Conservation (phyloP, 2,888 invertebrate species). For the Megamerina dolium region DNA sequence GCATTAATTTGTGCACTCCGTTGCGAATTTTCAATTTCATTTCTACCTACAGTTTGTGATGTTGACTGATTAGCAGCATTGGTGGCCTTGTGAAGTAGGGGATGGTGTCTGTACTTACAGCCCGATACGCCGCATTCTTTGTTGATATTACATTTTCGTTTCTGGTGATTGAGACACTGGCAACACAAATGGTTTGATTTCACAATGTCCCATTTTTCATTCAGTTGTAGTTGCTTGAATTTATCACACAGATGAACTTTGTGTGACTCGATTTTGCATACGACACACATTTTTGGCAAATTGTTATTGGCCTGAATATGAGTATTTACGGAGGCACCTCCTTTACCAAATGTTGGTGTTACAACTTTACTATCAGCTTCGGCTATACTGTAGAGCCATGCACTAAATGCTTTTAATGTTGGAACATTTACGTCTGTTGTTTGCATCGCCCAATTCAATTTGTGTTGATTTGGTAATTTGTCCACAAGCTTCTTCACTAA, state of each 20-base stretch:
- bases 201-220: slow-evolving; percentile 13
- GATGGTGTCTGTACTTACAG: slow-evolving; percentile 12
- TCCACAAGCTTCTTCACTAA: slow-evolving; percentile 13
- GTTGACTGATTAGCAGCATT: no score
- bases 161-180: slow-evolving; percentile 14
- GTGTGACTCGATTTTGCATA: slow-evolving; percentile 4
- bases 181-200: slow-evolving; percentile 14
- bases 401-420: slow-evolving; percentile 15
- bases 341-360: slow-evolving; percentile 4
- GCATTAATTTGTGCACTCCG: slow-evolving; percentile 3
- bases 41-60: no score
- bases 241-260: slow-evolving; percentile 7
- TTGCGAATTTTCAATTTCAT: neutral
- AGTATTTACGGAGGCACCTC: slow-evolving; percentile 8
- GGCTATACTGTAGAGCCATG: slow-evolving; percentile 18
- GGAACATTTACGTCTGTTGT: slow-evolving; percentile 8
- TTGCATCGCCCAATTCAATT: slow-evolving; percentile 15
- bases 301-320: slow-evolving; percentile 1
- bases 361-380: slow-evolving; percentile 17
- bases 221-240: slow-evolving; percentile 8
- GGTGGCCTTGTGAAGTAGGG: slow-evolving; percentile 9
- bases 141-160: slow-evolving; percentile 6
- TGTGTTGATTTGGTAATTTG: slow-evolving; percentile 12
- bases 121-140: slow-evolving; percentile 8
- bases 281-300: slow-evolving; percentile 7